Evolutionary conservation across 2,888 invertebrate species (phyloP), one percentile per base, ranked within the genome.

Genomic region (Cancer borealis): DNA sequence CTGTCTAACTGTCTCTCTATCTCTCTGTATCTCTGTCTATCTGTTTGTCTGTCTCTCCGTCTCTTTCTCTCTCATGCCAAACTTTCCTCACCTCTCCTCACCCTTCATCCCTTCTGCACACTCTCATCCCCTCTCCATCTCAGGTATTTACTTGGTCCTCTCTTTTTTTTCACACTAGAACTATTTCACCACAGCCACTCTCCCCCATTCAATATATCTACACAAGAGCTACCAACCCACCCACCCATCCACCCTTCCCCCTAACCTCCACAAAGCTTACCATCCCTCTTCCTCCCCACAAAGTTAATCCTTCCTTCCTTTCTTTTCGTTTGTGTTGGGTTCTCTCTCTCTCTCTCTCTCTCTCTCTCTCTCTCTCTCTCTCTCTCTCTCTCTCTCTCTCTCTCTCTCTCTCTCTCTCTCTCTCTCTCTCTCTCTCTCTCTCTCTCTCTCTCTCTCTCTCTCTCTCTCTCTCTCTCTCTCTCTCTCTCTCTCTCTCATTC

Each of bases 371-470:
- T 46, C 88, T 45, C 88, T 88, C 88, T 45, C 46, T 88, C 47
- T 88, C 45, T 88, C 88, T 88, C 88, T 21, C 47, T 88, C 88
- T 46, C 88, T 88, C 88, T 88, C 73, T 73, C 73, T 73, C 73
- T 73, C n/a, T 73, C 73, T n/a, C 73, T 73, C n/a, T 73, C n/a
- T 73, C n/a, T 73, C n/a, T 73, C 73, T 89, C n/a, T 89, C 89
- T 89, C 49, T 26, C n/a, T 47, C n/a, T 89, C 49, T 89, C 49
- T 89, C 73, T 66, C 66, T 66, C 66, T 66, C 66, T 66, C 66
- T 66, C 66, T 66, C 66, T 46, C 88, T 47, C 46, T 45, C 46
- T 45, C 88, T 87, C 39, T 87, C 87, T 14, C 3, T 4, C 26
- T 45, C 30, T 30, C 26, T n/a, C n/a, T 87, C 87, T 87, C 12